A percentile compares a stretch with the other conserved stretches of the same genome.
Evolutionary conservation across 2,797 vertebrate genomes (phyloP).

Genomic region (Capromys pilorides): DNA sequence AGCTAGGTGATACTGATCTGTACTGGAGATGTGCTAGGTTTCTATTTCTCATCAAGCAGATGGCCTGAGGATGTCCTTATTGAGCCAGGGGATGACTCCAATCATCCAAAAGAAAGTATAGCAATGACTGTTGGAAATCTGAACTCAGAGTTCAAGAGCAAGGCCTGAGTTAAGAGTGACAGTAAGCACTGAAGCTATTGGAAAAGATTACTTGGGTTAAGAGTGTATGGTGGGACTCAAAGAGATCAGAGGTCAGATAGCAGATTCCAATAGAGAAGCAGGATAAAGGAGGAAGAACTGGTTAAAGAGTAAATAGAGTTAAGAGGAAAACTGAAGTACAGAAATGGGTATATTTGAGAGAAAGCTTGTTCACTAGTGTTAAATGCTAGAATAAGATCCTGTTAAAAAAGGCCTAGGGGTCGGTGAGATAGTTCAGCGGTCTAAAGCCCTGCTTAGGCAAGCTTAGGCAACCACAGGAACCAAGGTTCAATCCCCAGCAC

Average conservation of each 20-base stretch:
- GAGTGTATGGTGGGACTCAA: background rate
- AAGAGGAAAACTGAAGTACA: constrained; percentile 6
- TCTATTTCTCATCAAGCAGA: background rate
- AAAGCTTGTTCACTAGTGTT: background rate
- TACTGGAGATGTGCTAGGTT: background rate
- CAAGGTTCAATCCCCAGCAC: too few relatives aligned
- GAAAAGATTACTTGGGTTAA: background rate
- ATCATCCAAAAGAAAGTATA: background rate
- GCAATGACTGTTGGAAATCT: background rate
- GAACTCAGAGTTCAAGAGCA: constrained; percentile 2
- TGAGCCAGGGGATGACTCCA: background rate
- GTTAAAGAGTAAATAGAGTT: background rate
- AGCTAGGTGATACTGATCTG: background rate
- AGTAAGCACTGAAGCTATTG: background rate
- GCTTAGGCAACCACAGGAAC: too few relatives aligned
- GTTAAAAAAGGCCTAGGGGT: too few relatives aligned
- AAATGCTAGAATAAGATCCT: background rate
- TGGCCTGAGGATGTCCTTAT: background rate
- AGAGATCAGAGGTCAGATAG: background rate
- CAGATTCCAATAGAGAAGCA: background rate
- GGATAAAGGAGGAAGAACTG: background rate
- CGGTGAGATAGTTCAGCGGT: too few relatives aligned
- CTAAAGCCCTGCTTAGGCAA: too few relatives aligned
- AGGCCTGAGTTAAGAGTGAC: background rate
- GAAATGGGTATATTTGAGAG: background rate